phyloP scores from a whole-genome alignment of 2,113 vertebrate genomes.

The Malurus alboscapulatus region DNA sequence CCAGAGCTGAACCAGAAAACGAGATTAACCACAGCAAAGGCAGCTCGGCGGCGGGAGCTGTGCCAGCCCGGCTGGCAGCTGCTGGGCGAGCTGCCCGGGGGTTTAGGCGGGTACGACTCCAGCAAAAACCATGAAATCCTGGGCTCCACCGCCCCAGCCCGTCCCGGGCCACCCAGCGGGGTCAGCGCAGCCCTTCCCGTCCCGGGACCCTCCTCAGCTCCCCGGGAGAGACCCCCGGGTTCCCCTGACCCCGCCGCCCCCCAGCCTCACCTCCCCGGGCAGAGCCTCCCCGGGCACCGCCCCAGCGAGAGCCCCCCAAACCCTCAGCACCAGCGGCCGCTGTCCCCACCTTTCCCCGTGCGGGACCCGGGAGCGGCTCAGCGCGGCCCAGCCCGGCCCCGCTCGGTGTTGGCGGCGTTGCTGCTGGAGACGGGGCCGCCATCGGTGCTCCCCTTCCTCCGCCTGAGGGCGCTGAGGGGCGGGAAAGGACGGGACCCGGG shows the following conservation, averaged over 20 bases:
- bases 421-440: neutral
- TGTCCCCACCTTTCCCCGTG: neutral
- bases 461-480: neutral
- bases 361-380: too few species aligned
- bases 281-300: neutral
- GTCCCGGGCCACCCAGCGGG: neutral
- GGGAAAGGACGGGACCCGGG: neutral
- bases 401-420: neutral
- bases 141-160: neutral
- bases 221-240: fast-evolving
- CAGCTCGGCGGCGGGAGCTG: neutral
- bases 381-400: neutral
- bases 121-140: fast-evolving
- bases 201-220: neutral
- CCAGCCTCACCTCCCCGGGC: neutral
- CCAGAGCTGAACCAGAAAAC: neutral
- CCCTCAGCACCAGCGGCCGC: neutral
- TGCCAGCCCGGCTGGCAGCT: neutral
- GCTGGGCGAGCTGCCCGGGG: neutral
- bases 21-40: neutral
- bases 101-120: fast-evolving
- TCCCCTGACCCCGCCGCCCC: neutral
- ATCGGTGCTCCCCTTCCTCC: neutral
- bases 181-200: neutral
- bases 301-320: fast-evolving